phyloP scores from a whole-genome alignment of 2,888 invertebrate genomes.

The Shargacucullia verbasci region DNA sequence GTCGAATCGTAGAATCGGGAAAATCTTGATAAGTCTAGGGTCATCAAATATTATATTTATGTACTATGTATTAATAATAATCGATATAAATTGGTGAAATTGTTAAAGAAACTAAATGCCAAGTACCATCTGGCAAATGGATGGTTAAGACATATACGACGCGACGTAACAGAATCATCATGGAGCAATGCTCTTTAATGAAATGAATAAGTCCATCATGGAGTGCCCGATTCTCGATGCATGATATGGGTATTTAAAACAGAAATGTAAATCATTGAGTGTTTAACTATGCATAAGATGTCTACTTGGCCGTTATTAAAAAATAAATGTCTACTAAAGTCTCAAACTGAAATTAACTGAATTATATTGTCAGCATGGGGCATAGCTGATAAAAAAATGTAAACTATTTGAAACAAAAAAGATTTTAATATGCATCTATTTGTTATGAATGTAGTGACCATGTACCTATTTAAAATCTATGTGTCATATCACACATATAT shows the following conservation, averaged over 20 bases:
- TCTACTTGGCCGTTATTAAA: conserved; percentile 40
- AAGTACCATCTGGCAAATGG: too few species aligned
- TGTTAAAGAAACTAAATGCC: too few species aligned
- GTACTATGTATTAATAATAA: too few species aligned
- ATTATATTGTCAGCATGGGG: conserved; percentile 43
- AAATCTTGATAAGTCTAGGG: too few species aligned
- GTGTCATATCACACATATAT: conserved; percentile 52
- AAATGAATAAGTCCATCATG: too few species aligned
- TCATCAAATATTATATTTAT: too few species aligned
- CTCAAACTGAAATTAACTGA: conserved; percentile 36
- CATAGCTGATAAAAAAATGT: conserved; percentile 28
- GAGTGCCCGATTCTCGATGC: too few species aligned
- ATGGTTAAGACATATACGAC: too few species aligned
- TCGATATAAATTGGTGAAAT: too few species aligned
- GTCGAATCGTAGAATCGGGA: too few species aligned
- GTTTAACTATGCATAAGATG: conserved; percentile 38
- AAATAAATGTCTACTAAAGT: conserved; percentile 49
- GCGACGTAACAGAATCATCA: too few species aligned
- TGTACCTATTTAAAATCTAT: conserved; percentile 44
- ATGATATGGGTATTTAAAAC: conserved; percentile 1
- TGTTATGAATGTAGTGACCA: conserved; percentile 50
- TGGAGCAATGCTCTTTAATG: too few species aligned
- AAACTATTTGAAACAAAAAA: conserved; percentile 40
- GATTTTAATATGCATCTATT: conserved; percentile 39
- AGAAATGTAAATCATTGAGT: conserved; percentile 18